phyloP scores from a whole-genome alignment of 2,797 vertebrate genomes.

The Ara ararauna region DNA sequence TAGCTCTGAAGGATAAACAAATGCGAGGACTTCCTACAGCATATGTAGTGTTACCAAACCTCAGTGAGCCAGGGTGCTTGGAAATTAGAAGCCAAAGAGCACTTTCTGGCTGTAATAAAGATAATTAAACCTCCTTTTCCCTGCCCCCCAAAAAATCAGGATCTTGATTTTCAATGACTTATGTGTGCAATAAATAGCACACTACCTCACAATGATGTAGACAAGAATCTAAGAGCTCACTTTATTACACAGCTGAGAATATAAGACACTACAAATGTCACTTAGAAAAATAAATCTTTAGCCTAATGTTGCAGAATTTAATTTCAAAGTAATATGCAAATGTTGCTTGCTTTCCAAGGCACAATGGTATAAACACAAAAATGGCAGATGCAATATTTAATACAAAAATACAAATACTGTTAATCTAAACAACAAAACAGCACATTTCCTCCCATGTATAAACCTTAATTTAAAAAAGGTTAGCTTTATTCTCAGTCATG shows the following conservation, averaged over 20 bases:
- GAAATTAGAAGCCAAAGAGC: not conserved
- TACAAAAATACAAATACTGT: slow-evolving; percentile 53
- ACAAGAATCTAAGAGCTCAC: not conserved
- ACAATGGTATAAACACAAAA: not conserved
- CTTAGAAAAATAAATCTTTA: not conserved
- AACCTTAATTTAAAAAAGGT: not conserved
- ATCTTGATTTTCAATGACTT: not conserved
- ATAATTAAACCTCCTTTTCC: not conserved
- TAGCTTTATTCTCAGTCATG: not conserved
- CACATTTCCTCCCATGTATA: not conserved
- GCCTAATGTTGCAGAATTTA: not conserved
- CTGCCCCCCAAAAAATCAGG: not conserved
- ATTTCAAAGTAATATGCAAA: not conserved
- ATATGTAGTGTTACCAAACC: not conserved
- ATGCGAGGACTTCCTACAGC: not conserved
- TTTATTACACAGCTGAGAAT: not conserved
- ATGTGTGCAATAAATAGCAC: not conserved
- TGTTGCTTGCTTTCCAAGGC: slow-evolving; percentile 33
- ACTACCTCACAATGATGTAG: not conserved
- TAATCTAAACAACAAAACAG: not conserved
- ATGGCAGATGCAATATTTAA: not conserved
- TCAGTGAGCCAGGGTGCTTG: not conserved
- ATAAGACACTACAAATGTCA: not conserved
- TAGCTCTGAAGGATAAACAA: not conserved
- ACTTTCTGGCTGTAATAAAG: not conserved